A percentile compares a stretch with the other conserved stretches of the same genome.
Conservation (phyloP, 2,113 vertebrate genomes). For the Pogona vitticeps region DNA sequence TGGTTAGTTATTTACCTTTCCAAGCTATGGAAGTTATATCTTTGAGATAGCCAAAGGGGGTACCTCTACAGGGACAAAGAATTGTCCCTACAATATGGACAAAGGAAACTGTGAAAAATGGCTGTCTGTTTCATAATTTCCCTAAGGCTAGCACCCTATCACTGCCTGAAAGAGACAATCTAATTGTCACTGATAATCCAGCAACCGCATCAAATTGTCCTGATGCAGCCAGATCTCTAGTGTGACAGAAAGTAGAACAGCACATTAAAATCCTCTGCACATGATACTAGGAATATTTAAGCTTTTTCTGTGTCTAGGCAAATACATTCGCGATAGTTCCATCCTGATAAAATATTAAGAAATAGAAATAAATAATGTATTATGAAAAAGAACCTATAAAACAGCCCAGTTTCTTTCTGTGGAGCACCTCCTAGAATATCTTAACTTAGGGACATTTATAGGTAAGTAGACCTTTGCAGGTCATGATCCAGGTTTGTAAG, state of each 20-base stretch:
- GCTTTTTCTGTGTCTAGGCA: conserved; percentile 21
- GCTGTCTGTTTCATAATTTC: neutral
- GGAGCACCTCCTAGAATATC: neutral
- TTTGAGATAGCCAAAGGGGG: neutral
- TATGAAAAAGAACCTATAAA: conserved; percentile 16
- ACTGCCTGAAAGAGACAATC: neutral
- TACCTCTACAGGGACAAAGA: neutral
- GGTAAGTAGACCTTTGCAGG: neutral
- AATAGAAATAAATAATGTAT: conserved; percentile 45
- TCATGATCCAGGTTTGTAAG: neutral
- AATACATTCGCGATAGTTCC: neutral
- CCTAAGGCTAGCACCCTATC: neutral
- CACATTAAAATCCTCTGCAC: neutral
- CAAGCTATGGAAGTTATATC: neutral
- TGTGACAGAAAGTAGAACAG: neutral
- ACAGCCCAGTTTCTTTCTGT: conserved; percentile 3
- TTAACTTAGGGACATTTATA: neutral
- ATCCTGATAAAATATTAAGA: conserved; percentile 49
- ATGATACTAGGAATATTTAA: conserved; percentile 30
- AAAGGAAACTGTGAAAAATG: neutral
- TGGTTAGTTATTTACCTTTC: neutral
- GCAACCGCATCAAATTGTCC: neutral
- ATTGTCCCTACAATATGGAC: neutral
- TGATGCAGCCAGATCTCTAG: neutral
- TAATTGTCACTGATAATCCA: neutral